Base-by-base conservation (phyloP, 2,113 vertebrate genomes). In the Lophotis ruficrista region DNA sequence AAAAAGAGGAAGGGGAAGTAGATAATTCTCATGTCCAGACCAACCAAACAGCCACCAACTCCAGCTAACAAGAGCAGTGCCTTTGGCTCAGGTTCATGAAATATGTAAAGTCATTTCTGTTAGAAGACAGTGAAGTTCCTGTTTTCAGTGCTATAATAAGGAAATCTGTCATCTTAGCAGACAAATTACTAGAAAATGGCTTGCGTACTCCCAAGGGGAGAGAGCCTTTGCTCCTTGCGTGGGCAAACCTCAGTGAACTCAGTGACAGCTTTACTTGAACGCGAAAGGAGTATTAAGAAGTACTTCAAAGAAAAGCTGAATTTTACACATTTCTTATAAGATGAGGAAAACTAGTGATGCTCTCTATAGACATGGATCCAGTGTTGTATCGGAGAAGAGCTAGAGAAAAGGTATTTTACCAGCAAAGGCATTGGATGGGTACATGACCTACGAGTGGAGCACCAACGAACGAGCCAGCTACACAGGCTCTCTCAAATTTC, bases 1-100 rank as follows among this genome's bases (percentile, higher is more conserved):
- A 97, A 96, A 96, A 78, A 96, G 93, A 96, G 93, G 96, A 91
- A 96, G 91, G 93, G 88, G 90, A 96, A 97, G 95, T 27, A 94
- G 90, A 81, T 96, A 78, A 73, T 95, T 96, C 92, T 97, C 95
- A 96, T 89, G 78, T 96, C 88, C 96, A 95, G 84, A 94, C 65
- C 77, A 95, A 96, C 91, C 68, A 88, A 96, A 92, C 83, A 97
- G 73, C 87, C 84, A 82, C 90, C 91, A 95, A 91, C 87, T 94
- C 84, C 61, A 58, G 43, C 60, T 84, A 89, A 96, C 85, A 94
- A 96, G 89, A 95, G 69, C 64, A 87, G 51, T 33, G 72, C 91
- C 94, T 96, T 97, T 95, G 89, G 96, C 94, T 78, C 72, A 94
- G 72, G 62, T 94, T 96, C 95, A 96, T 93, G 93, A 97, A 97